Evolutionary conservation across 2,113 vertebrate species (phyloP).

Genomic region (Columba livia): DNA sequence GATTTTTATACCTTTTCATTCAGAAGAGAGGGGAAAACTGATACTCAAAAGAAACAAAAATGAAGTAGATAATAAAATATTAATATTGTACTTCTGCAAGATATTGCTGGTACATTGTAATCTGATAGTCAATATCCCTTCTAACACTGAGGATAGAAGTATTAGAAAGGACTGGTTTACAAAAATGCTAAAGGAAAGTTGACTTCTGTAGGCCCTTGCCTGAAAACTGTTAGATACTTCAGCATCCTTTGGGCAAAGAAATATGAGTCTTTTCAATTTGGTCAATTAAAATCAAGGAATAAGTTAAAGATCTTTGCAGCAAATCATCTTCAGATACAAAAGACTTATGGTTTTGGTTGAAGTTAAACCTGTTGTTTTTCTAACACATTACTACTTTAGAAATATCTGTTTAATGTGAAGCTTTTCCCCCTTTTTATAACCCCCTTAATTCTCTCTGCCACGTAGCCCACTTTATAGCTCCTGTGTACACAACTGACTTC

Average conservation of each 20-base stretch:
- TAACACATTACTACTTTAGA: constrained; percentile 1
- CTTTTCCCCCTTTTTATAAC: background rate
- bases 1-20: background rate
- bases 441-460: background rate
- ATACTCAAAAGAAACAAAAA: background rate
- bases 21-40: background rate
- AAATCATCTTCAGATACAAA: background rate
- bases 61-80: background rate
- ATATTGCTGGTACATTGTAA: background rate
- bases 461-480: background rate
- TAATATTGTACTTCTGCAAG: background rate
- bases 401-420: constrained; percentile 14
- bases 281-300: background rate
- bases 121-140: background rate
- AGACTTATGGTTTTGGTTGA: background rate
- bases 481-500: constrained; percentile 32
- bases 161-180: background rate
- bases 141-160: background rate
- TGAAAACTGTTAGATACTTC: background rate
- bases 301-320: background rate
- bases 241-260: background rate
- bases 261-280: background rate
- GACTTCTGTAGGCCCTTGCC: background rate
- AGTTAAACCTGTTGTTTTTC: background rate
- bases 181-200: background rate